A percentile compares a stretch with the other conserved stretches of the same genome.
Evolutionary conservation across 2,113 vertebrate genomes (phyloP).

Genomic region (Sapayoa aenigma): DNA sequence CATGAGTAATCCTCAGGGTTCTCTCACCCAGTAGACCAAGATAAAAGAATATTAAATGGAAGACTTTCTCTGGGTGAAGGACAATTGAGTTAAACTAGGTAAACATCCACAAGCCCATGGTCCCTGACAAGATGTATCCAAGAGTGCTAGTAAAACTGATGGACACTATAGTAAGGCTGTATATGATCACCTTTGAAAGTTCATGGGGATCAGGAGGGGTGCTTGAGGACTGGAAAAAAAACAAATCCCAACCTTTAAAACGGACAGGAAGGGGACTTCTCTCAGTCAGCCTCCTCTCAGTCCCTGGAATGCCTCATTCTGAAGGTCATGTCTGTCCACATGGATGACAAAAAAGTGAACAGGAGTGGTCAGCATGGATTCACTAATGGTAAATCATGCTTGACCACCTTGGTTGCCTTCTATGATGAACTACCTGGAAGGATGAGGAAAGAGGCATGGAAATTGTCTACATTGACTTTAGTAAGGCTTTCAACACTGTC

Average conservation of each 20-base stretch:
- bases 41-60: not conserved
- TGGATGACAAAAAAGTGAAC: too few species aligned
- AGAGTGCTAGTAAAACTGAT: not conserved
- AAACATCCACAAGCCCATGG: not conserved
- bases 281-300: not conserved
- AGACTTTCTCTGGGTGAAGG: not conserved
- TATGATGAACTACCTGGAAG: not conserved
- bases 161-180: not conserved
- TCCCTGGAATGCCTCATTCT: not conserved
- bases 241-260: not conserved
- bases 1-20: not conserved
- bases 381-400: not conserved
- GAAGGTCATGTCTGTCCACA: not conserved
- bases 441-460: not conserved
- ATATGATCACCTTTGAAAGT: not conserved
- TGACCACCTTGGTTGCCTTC: not conserved
- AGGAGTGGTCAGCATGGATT: not conserved
- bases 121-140: not conserved
- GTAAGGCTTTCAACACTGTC: not conserved
- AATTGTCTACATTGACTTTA: not conserved
- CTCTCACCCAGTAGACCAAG: not conserved
- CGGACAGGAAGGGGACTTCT: not conserved
- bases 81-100: not conserved
- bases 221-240: not conserved
- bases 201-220: not conserved